A percentile compares a stretch with the other conserved stretches of the same genome.
Evolutionary conservation across 2,888 invertebrate genomes (phyloP).

Genomic region (Oxytorus armatus): DNA sequence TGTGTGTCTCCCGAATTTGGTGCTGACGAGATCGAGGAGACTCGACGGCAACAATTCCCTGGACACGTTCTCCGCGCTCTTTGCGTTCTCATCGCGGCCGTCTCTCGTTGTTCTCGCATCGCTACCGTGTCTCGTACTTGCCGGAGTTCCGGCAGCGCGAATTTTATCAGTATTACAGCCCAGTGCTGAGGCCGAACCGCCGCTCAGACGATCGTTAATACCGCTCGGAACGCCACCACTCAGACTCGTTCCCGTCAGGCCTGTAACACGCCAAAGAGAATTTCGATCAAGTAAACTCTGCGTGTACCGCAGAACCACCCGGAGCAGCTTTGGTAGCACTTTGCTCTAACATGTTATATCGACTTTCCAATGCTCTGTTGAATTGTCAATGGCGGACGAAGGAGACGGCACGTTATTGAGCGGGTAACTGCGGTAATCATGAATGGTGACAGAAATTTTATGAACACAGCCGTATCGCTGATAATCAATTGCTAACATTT

Average conservation of each 20-base stretch:
- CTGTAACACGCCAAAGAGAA: slow-evolving; percentile 70
- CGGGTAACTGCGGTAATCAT: too few relatives aligned
- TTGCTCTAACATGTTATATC: too few relatives aligned
- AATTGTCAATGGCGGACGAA: neutral
- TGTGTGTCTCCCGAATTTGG: slow-evolving; percentile 81
- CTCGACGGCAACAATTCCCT: slow-evolving; percentile 79
- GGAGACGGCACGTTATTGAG: too few relatives aligned
- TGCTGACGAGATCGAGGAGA: slow-evolving; percentile 82
- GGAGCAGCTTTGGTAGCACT: neutral
- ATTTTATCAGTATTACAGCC: slow-evolving; percentile 76
- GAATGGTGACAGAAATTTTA: neutral
- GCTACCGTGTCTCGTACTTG: slow-evolving; percentile 69
- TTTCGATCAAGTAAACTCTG: slow-evolving; percentile 36
- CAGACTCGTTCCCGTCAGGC: slow-evolving; percentile 71
- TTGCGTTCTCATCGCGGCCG: slow-evolving; percentile 79
- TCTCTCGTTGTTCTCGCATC: slow-evolving; percentile 71
- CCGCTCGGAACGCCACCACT: slow-evolving; percentile 72
- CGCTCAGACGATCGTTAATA: slow-evolving; percentile 75
- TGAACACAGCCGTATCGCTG: neutral
- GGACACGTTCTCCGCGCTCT: slow-evolving; percentile 81
- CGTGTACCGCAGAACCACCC: neutral
- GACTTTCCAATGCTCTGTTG: neutral
- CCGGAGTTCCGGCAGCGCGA: slow-evolving; percentile 62
- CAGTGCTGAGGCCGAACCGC: slow-evolving; percentile 77
- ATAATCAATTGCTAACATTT: neutral